phyloP scores from a whole-genome alignment of 1,140 invertebrate genomes.

The Drosophila lowei region DNA sequence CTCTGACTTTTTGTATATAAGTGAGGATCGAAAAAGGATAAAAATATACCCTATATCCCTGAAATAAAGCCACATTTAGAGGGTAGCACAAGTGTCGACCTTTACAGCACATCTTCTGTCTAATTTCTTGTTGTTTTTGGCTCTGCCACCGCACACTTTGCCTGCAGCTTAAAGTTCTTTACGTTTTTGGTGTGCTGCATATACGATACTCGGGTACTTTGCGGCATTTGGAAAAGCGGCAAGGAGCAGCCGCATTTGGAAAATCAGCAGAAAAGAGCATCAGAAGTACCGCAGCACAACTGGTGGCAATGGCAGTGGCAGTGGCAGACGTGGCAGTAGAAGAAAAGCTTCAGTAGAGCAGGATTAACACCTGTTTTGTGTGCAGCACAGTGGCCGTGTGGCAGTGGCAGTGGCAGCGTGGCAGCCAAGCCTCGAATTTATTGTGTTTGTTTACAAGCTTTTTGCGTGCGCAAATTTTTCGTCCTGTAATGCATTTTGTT shows the following conservation, averaged over 20 bases:
- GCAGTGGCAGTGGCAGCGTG: too few relatives aligned
- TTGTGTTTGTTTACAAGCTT: constrained; percentile 80
- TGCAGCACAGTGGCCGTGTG: constrained; percentile 26
- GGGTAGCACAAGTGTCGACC: too few relatives aligned
- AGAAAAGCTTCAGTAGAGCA: constrained; percentile 35
- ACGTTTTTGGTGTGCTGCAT: constrained; percentile 4
- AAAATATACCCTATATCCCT: too few relatives aligned
- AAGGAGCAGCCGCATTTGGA: constrained; percentile 8
- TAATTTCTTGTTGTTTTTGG: too few relatives aligned
- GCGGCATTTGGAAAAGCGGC: too few relatives aligned
- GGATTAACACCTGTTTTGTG: constrained; percentile 78
- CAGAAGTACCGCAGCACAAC: not conserved
- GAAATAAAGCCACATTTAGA: too few relatives aligned
- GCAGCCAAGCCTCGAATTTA: constrained; percentile 68
- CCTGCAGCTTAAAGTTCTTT: constrained; percentile 43
- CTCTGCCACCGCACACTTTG: not conserved
- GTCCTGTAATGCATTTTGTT: constrained; percentile 12
- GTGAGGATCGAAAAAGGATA: too few relatives aligned
- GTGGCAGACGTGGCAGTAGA: not conserved
- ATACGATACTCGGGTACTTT: too few relatives aligned
- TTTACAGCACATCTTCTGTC: too few relatives aligned
- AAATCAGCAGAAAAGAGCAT: not conserved
- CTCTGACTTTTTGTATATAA: not conserved
- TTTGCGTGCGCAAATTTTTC: constrained; percentile 63
- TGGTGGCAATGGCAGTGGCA: not conserved